A percentile compares a stretch with the other conserved stretches of the same genome.
phyloP scores from a whole-genome alignment of 1,140 invertebrate species.

The Dendroctonus ponderosae region DNA sequence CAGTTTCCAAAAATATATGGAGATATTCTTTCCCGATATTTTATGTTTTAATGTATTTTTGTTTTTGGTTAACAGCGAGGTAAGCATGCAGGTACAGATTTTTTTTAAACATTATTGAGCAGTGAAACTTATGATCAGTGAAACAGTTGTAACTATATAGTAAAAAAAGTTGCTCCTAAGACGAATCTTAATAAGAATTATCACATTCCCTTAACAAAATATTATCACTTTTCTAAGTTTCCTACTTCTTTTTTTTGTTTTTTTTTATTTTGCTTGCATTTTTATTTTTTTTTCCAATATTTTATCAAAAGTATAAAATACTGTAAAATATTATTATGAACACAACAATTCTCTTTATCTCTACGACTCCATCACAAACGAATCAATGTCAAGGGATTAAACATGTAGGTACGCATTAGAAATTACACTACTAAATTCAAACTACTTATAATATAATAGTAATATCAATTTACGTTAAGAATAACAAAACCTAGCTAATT shows the following conservation, averaged over 20 bases:
- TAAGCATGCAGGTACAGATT: conserved; percentile 44
- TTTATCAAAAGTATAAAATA: conserved; percentile 54
- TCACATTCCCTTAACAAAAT: conserved; percentile 33
- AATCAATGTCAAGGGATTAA: too few relatives aligned
- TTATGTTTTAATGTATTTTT: conserved; percentile 20
- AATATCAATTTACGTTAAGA: too few relatives aligned
- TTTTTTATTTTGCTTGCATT: conserved; percentile 38
- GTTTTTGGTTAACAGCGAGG: conserved; percentile 47
- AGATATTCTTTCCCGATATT: conserved; percentile 37
- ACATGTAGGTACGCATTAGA: too few relatives aligned
- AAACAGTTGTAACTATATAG: conserved; percentile 8
- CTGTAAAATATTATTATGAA: conserved; percentile 51
- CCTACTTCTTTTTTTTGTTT: conserved; percentile 30
- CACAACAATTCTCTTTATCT: conserved; percentile 52
- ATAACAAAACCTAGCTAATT: too few relatives aligned
- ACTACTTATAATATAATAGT: too few relatives aligned
- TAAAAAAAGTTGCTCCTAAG: conserved; percentile 25
- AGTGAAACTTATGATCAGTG: conserved; percentile 18
- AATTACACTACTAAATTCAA: too few relatives aligned
- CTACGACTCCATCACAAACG: conserved; percentile 47
- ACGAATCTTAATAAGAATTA: conserved; percentile 34
- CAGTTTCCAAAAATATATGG: too few relatives aligned
- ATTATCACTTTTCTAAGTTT: conserved; percentile 29
- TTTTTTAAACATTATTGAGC: too few relatives aligned
- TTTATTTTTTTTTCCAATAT: conserved; percentile 39